A percentile compares a stretch with the other conserved stretches of the same genome.
These are phyloP conservation scores for Amiota communis DNA, from an alignment of 2,888 invertebrate species.

Conservation along the genomic window DNA sequence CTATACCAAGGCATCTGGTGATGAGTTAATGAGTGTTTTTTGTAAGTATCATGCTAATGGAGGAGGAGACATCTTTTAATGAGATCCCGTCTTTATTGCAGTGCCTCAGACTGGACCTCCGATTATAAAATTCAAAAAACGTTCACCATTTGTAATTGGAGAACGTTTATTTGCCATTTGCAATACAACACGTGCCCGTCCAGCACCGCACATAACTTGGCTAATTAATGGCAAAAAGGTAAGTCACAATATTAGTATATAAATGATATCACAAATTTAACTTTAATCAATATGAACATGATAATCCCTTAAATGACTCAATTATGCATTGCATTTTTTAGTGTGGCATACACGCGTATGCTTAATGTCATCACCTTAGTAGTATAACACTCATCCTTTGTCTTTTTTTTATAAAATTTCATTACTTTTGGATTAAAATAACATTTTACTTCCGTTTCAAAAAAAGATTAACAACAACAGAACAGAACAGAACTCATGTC, in stretches of 20 bases:
- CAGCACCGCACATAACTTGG: slow-evolving; percentile 82
- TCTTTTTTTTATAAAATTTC: too few relatives aligned
- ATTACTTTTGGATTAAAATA: background rate
- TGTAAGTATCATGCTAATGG: slow-evolving; percentile 77
- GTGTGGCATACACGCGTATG: background rate
- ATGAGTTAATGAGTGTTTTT: slow-evolving; percentile 85
- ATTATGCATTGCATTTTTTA: slow-evolving; percentile 17
- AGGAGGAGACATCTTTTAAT: background rate
- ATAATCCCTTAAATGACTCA: background rate
- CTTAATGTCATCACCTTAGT: too few relatives aligned
- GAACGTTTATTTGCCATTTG: slow-evolving; percentile 81
- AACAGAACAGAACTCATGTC: slow-evolving; percentile 53
- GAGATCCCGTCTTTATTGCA: slow-evolving; percentile 45
- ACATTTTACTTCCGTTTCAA: slow-evolving; percentile 39
- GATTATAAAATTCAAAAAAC: slow-evolving; percentile 79
- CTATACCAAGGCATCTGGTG: slow-evolving; percentile 85
- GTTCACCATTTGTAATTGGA: slow-evolving; percentile 75
- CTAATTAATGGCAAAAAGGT: slow-evolving; percentile 82
- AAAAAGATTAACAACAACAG: slow-evolving; percentile 54
- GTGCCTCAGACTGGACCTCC: slow-evolving; percentile 80
- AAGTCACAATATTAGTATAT: too few relatives aligned
- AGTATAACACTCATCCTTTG: too few relatives aligned
- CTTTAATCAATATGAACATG: background rate
- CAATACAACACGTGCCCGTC: slow-evolving; percentile 80
- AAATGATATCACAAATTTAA: slow-evolving; percentile 32